Evolutionary conservation across 2,888 invertebrate genomes (phyloP), one percentile per base, ranked within the genome.

Genomic region (Agriotes lineatus): DNA sequence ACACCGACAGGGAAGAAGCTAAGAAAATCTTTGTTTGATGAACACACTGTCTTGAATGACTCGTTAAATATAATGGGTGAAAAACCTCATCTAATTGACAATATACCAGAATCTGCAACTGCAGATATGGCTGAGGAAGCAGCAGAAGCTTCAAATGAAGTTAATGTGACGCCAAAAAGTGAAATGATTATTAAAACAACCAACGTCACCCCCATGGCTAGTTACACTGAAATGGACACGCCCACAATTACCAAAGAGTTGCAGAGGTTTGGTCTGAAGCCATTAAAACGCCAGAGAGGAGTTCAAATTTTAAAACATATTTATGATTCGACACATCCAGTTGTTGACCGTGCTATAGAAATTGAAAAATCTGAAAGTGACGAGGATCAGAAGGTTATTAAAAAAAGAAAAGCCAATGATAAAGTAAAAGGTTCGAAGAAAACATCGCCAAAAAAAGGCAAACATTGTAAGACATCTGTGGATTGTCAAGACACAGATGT

Each of bases 251-350:
- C 87, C 68, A 84, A 83, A 68, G 88, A 90, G 77, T 80, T 92
- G 4, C 86, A 89, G 70, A 89, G 88, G 79, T 90, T 87, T 83
- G 92, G 92, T 1, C 82, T 92, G 4, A 91, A 91, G 78, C 89
- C 89, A 1, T 84, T 92, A 16, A 91, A 90, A 80, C 85, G 90
- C 62, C 75, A 75, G 64, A 74, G 80, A 84, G 91, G 90, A 0
- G 85, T 90, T 30, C 87, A 89, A 82, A 83, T 92, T 52, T 80
- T 92, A 44, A 89, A 90, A 63, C 88, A 90, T 75, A 85, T 92
- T 33, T 92, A 91, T 78, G 89, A 90, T 74, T 87, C 90, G 79
- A 91, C 90, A 0, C 92, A 92, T 85, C 91, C 91, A 12, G 76
- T 87, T 12, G 80, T 90, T 20, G 83, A 59, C 12, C 12, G 20